Evolutionary conservation across 2,888 invertebrate species (phyloP), one percentile per base, ranked within the genome.

Genomic region (Sicus ferrugineus): DNA sequence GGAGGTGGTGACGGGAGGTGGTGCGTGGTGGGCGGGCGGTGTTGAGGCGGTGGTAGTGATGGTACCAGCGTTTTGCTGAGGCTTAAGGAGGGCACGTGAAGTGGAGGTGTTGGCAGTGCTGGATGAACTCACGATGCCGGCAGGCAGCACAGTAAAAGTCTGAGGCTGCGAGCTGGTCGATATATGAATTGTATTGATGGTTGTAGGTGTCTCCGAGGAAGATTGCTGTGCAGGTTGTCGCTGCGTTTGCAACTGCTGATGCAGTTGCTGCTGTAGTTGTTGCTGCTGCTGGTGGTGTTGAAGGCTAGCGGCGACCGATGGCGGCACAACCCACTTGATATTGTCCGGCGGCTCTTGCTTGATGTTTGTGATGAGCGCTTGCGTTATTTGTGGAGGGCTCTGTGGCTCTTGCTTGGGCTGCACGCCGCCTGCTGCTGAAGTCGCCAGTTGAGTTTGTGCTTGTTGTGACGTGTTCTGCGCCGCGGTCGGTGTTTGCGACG

Each of bases 341-440:
- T 79, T 77, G 76, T 83, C 83, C 76, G 84, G 84, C 3, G 83
- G 83, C 66, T 83, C 83, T 66, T 83, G 83, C 16, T 83, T 83
- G 50, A 83, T 83, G 62, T 80, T 83, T 3, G 84, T 81, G 16
- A 83, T 81, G 58, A 83, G 75, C 14, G 77, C 76, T 68, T 78
- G 79, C 1, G 76, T 74, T 28, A 78, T 72, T 67, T 83, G 84
- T 26, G 82, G 80, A n/a, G 83, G 84, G 69, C 83, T 82, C 67
- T 80, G 82, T 16, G 84, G 79, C 68, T 83, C 83, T 73, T 82
- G 82, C 72, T 83, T 83, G 66, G 84, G 81, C 69, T 79, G 72
- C 66, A 80, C 76, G 9, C 72, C 62, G 11, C 74, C 14, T 19
- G 52, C 19, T 73, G 76, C 71, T 75, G 79, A 46, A 69, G 72